These are phyloP conservation scores for Eupithecia exiguata DNA, from an alignment of 2,888 invertebrate species.

Conservation along the genomic window DNA sequence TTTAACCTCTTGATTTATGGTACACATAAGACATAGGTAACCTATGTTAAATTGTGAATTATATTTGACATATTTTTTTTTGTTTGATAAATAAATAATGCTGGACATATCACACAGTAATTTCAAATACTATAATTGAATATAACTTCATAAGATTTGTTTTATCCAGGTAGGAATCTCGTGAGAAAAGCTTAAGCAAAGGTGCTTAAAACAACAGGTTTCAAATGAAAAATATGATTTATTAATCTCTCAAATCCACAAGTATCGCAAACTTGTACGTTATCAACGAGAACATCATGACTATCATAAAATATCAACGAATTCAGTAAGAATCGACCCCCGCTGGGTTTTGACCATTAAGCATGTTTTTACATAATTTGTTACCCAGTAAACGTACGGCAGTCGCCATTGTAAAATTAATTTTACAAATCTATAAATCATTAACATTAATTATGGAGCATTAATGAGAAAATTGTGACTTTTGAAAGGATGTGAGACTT, in stretches of 20 bases:
- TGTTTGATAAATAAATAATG: too few relatives aligned
- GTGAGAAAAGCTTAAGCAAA: neutral
- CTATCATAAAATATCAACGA: constrained; percentile 12
- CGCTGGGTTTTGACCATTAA: constrained; percentile 42
- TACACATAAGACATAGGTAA: too few relatives aligned
- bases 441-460: constrained; percentile 12
- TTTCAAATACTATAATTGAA: too few relatives aligned
- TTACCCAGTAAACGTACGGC: constrained; percentile 32
- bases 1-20: too few relatives aligned
- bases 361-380: constrained; percentile 37
- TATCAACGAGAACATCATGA: neutral
- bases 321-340: constrained; percentile 34
- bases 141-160: neutral
- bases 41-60: too few relatives aligned
- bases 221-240: neutral
- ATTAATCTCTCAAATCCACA: constrained; percentile 4
- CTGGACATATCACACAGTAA: too few relatives aligned
- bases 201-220: neutral
- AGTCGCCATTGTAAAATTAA: constrained; percentile 10
- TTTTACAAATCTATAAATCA: constrained; percentile 18
- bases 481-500: neutral
- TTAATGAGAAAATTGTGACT: neutral
- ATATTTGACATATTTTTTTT: too few relatives aligned
- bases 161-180: neutral
- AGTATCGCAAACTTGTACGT: constrained; percentile 4